phyloP scores from a whole-genome alignment of 2,113 vertebrate species.

The Columbina picui region DNA sequence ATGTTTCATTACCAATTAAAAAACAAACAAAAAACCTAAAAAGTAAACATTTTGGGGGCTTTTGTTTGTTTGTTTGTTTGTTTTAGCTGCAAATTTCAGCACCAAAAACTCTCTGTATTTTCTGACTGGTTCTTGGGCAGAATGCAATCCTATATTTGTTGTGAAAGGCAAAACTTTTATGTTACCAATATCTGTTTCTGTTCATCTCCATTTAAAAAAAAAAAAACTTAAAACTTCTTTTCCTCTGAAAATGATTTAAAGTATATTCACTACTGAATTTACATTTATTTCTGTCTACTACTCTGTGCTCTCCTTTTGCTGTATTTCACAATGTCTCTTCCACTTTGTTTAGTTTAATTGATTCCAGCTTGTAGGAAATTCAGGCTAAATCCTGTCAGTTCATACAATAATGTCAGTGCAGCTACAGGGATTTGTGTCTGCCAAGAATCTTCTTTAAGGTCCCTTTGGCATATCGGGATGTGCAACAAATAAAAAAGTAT shows the following conservation, averaged over 20 bases:
- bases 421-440: slow-evolving; percentile 33
- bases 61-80: neutral
- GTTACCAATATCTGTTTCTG: neutral
- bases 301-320: neutral
- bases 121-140: neutral
- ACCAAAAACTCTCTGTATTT: neutral
- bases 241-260: neutral
- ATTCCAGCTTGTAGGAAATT: slow-evolving; percentile 43
- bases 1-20: neutral
- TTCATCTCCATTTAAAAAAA: neutral
- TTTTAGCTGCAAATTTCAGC: neutral
- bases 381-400: slow-evolving; percentile 33
- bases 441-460: neutral
- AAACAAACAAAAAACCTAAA: neutral
- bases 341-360: neutral
- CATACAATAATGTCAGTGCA: neutral
- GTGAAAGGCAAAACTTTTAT: neutral
- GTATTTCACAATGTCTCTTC: neutral
- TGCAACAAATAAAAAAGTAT: neutral
- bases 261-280: neutral
- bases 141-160: neutral
- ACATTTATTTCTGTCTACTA: neutral
- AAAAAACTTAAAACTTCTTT: neutral
- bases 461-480: neutral
- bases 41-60: no score